These are phyloP conservation scores for Gymnothorax javanicus DNA, from an alignment of 2,797 vertebrate genomes.

Conservation along the genomic window DNA sequence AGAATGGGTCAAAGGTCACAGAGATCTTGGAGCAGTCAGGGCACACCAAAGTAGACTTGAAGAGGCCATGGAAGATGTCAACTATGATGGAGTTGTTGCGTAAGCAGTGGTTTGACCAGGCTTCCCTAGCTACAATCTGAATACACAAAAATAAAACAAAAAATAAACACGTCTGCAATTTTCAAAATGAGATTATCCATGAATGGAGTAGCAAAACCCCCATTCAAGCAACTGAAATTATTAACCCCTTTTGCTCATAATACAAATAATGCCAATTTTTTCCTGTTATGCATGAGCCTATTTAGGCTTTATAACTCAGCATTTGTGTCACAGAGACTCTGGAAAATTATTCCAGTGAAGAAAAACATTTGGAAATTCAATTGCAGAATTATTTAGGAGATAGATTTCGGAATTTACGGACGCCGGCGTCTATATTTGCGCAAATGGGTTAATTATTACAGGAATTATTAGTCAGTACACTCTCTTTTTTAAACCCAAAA, in stretches of 20 bases:
- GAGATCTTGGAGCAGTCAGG: conserved; percentile 90
- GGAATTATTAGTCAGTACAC: background rate
- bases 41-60: conserved; percentile 90
- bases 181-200: background rate
- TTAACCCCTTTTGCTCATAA: too few species aligned
- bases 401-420: too few species aligned
- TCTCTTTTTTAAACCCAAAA: background rate
- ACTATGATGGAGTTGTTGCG: conserved; percentile 90
- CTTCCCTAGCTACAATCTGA: conserved; percentile 88
- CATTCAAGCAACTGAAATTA: background rate
- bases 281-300: too few species aligned
- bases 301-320: too few species aligned
- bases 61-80: conserved; percentile 90
- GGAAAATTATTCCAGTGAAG: too few species aligned
- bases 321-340: too few species aligned
- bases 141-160: conserved; percentile 9
- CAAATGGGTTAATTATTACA: too few species aligned
- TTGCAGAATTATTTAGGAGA: too few species aligned
- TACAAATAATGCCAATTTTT: too few species aligned
- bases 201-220: background rate
- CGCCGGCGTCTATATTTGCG: too few species aligned
- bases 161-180: background rate
- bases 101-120: conserved; percentile 86
- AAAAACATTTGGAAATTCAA: too few species aligned
- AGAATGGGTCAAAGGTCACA: conserved; percentile 91